Evolutionary conservation across 1,140 invertebrate species (phyloP), one percentile per base, ranked within the genome.

Genomic region (Paralvinella palmiformis): DNA sequence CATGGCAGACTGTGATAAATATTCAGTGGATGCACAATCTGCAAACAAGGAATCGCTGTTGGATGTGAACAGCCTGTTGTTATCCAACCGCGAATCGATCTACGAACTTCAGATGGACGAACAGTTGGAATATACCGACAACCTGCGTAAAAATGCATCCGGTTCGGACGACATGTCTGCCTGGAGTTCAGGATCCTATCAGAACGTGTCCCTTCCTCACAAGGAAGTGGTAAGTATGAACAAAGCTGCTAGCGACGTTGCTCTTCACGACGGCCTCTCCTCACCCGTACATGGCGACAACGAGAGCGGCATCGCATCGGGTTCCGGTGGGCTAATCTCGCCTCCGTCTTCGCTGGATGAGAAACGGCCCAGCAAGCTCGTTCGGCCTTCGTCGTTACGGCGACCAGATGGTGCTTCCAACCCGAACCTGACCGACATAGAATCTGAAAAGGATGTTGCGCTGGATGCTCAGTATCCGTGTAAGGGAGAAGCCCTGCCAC

Each of bases 361-460:
- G 27, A 57, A 52, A 31, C 17, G 84, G 7, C 27, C 27, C 33
- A 32, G 33, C 29, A 13, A 13, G 20, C 29, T 33, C 7, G 13
- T 60, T 24, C 1, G 33, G 24, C 58, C 58, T 27, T 41, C 41
- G 24, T 31, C 20, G 7, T n/a, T 60, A 36, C 33, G 89, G 70
- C 90, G 92, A 81, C 91, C 91, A 1, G 91, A 94, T 73, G 91
- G 91, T 41, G 90, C 91, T 31, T 94, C 91, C 3, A 91, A 94
- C 85, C 90, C 91, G 13, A 91, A 92, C 67, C 83, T 94, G 69
- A 33, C 32, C 5, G 48, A 29, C 7, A 6, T 20, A 6, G 55
- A 57, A 6, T 32, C 27, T 1, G 33, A 32, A 32, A 57, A 57
- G 27, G 27, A 27, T 13, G 20, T 27, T n/a, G n/a, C n/a, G n/a